Evolutionary conservation across 2,113 vertebrate genomes (phyloP).

Genomic region (Montifringilla adamsi): DNA sequence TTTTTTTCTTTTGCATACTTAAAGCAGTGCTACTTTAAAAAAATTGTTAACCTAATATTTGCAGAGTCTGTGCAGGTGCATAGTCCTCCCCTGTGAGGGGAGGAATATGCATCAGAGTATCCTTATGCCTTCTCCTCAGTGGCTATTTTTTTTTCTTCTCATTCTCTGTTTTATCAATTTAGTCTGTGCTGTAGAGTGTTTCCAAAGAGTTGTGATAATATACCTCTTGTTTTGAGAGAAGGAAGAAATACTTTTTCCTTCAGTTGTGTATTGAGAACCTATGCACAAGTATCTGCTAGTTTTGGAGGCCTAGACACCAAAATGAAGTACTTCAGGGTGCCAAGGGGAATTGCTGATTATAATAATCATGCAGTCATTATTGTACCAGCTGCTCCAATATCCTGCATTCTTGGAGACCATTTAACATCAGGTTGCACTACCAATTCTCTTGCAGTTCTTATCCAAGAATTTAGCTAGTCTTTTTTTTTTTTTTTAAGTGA

Average conservation of each 20-base stretch:
- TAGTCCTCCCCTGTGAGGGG: neutral
- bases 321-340: neutral
- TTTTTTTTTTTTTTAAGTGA: neutral
- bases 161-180: neutral
- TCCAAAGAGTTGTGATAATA: neutral
- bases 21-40: neutral
- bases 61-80: neutral
- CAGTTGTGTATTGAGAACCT: neutral
- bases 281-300: neutral
- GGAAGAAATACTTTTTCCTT: neutral
- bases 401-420: neutral
- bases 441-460: neutral
- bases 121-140: neutral
- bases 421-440: neutral
- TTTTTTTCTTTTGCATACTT: neutral
- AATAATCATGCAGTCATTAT: neutral
- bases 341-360: accelerated
- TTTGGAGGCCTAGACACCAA: neutral
- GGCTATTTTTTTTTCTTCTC: neutral
- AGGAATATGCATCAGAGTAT: neutral
- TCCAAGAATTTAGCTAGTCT: neutral
- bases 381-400: neutral
- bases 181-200: neutral
- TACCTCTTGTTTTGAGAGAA: neutral
- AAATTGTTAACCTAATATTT: neutral